Evolutionary conservation across 2,113 vertebrate species (phyloP).

Genomic region (western clawed frog (Xenopus tropicalis)): DNA sequence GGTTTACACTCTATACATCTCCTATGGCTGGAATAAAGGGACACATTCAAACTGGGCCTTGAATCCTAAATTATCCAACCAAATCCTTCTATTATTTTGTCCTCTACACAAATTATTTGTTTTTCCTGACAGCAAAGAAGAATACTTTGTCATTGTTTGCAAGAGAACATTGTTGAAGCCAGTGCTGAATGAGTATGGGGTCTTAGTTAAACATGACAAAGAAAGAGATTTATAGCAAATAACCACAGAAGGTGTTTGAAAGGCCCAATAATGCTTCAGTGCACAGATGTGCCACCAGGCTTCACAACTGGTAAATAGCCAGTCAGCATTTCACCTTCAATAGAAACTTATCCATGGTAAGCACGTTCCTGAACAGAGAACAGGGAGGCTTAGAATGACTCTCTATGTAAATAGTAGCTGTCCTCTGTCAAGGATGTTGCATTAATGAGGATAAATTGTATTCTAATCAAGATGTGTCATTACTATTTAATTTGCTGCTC

Average conservation of each 20-base stretch:
- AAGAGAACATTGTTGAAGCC: constrained; percentile 85
- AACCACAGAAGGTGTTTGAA: constrained; percentile 71
- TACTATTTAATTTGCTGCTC: constrained; percentile 61
- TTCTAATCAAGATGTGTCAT: constrained; percentile 67
- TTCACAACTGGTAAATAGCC: constrained; percentile 58
- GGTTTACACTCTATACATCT: too few species aligned
- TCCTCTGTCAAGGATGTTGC: constrained; percentile 62
- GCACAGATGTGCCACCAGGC: constrained; percentile 55
- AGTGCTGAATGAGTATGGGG: constrained; percentile 86
- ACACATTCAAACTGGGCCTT: constrained; percentile 1
- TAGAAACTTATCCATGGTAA: constrained; percentile 56
- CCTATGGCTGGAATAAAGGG: background rate
- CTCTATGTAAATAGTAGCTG: constrained; percentile 67
- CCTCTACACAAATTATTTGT: constrained; percentile 63
- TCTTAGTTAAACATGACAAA: constrained; percentile 82
- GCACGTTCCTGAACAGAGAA: constrained; percentile 37
- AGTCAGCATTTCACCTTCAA: constrained; percentile 53
- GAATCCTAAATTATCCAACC: constrained; percentile 57
- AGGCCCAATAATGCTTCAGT: constrained; percentile 69
- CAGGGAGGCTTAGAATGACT: constrained; percentile 57
- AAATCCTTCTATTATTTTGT: constrained; percentile 70
- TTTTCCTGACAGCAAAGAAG: constrained; percentile 70
- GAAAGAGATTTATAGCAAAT: constrained; percentile 80
- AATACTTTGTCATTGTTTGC: constrained; percentile 84
- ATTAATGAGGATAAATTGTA: constrained; percentile 70